A percentile compares a stretch with the other conserved stretches of the same genome.
Evolutionary conservation across 92 coral and sea anemone genomes (phyloP).

Genomic region (Umimayanthus chanpuru): DNA sequence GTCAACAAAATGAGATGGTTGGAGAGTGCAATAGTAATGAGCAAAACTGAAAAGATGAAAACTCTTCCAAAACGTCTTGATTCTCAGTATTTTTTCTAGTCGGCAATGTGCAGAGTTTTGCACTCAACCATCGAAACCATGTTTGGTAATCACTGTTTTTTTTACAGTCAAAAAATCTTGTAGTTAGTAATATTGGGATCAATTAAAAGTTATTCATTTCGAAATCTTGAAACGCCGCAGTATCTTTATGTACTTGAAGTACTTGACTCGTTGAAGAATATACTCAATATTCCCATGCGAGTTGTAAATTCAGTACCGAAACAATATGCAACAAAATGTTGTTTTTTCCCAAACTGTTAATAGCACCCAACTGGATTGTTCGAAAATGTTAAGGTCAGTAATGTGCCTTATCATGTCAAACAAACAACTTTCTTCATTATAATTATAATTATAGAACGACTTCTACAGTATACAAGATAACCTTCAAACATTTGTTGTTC

Average conservation of each 20-base stretch:
- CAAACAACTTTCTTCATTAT: too few species aligned
- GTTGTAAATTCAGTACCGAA: too few species aligned
- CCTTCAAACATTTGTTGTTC: neutral
- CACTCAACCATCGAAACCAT: neutral
- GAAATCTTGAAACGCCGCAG: neutral
- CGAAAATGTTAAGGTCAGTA: neutral
- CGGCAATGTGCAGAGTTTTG: neutral
- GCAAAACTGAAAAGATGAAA: neutral
- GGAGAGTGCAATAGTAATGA: neutral
- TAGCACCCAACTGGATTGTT: neutral
- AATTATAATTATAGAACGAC: too few species aligned
- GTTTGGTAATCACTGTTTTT: neutral
- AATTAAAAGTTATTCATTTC: neutral
- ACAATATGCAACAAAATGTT: too few species aligned
- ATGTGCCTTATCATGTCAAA: too few species aligned
- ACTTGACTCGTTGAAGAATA: neutral
- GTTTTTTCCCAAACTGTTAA: neutral
- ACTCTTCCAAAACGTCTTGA: neutral
- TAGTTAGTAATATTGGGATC: neutral
- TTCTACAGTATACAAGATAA: too few species aligned
- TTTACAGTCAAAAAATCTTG: neutral
- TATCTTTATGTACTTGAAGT: neutral
- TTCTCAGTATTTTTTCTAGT: neutral
- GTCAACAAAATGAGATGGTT: neutral
- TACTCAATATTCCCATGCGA: neutral